These are phyloP conservation scores for Drosophila mayri DNA, from an alignment of 1,140 invertebrate genomes.

Conservation along the genomic window DNA sequence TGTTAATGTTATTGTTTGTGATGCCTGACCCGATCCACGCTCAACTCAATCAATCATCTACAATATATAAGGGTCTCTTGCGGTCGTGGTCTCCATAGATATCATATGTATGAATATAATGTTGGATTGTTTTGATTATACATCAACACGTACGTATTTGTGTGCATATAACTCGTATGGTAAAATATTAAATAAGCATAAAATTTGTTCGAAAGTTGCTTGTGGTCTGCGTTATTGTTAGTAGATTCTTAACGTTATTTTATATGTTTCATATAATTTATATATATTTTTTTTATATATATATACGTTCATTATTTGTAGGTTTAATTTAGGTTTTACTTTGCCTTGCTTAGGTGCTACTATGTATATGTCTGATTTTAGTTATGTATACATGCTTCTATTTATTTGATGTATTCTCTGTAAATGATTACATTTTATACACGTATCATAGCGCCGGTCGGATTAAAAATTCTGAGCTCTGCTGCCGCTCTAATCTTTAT, in stretches of 20 bases:
- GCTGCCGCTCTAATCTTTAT: conserved; percentile 48
- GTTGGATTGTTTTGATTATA: conserved; percentile 89
- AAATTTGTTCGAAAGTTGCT: conserved; percentile 97
- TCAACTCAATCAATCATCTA: conserved; percentile 39
- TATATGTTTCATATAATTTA: conserved; percentile 88
- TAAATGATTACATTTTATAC: conserved; percentile 55
- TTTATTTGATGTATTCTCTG: conserved; percentile 51
- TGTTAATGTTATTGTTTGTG: conserved; percentile 39
- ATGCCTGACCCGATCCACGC: conserved; percentile 41
- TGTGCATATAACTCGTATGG: conserved; percentile 85
- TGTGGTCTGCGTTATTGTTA: conserved; percentile 93
- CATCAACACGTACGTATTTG: conserved; percentile 89
- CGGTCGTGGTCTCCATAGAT: conserved; percentile 87
- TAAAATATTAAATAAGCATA: conserved; percentile 91
- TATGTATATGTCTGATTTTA: conserved; percentile 55
- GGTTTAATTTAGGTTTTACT: conserved; percentile 51
- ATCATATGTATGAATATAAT: conserved; percentile 80
- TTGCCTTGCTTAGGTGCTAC: conserved; percentile 57
- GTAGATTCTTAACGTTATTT: conserved; percentile 90
- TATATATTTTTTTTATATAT: conserved; percentile 25
- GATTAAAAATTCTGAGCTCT: conserved; percentile 65
- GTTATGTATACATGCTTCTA: conserved; percentile 35
- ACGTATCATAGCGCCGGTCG: conserved; percentile 72
- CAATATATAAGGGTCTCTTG: conserved; percentile 29
- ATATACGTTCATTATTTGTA: conserved; percentile 50